Evolutionary conservation across 2,113 vertebrate genomes (phyloP).

Genomic region (Tetrax tetrax): DNA sequence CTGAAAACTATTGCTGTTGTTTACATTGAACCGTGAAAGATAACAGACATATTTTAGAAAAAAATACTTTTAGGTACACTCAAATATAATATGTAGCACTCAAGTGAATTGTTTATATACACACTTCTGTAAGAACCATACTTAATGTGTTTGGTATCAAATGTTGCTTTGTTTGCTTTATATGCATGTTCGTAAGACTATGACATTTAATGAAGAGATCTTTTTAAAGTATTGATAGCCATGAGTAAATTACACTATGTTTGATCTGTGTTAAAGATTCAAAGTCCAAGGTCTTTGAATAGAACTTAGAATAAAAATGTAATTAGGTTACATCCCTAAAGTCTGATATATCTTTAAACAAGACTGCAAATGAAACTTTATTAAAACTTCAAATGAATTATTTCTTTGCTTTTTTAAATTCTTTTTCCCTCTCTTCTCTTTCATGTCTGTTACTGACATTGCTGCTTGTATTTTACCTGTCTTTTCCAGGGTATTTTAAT

Average conservation of each 20-base stretch:
- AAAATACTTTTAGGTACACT: background rate
- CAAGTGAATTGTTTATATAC: background rate
- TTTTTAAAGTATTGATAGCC: constrained; percentile 88
- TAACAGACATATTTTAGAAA: background rate
- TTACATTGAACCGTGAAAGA: background rate
- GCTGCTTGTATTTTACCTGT: constrained; percentile 80
- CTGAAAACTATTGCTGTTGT: background rate
- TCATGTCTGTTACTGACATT: constrained; percentile 79
- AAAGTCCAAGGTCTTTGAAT: constrained; percentile 77
- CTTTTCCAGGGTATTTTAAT: constrained; percentile 75
- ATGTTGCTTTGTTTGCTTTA: constrained; percentile 41
- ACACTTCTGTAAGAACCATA: background rate
- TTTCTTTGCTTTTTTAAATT: constrained; percentile 79
- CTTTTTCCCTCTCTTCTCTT: constrained; percentile 76
- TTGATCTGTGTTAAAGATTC: constrained; percentile 81
- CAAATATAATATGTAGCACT: background rate
- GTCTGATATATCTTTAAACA: constrained; percentile 86
- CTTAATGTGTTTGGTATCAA: background rate
- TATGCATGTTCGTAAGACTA: constrained; percentile 64
- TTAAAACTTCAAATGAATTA: constrained; percentile 84
- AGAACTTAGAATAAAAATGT: constrained; percentile 80
- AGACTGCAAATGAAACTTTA: constrained; percentile 81
- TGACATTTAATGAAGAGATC: constrained; percentile 85
- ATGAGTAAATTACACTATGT: constrained; percentile 86
- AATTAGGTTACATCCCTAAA: constrained; percentile 83